Conservation (phyloP, 2,113 vertebrate species). For the Tylochromis polylepis region DNA sequence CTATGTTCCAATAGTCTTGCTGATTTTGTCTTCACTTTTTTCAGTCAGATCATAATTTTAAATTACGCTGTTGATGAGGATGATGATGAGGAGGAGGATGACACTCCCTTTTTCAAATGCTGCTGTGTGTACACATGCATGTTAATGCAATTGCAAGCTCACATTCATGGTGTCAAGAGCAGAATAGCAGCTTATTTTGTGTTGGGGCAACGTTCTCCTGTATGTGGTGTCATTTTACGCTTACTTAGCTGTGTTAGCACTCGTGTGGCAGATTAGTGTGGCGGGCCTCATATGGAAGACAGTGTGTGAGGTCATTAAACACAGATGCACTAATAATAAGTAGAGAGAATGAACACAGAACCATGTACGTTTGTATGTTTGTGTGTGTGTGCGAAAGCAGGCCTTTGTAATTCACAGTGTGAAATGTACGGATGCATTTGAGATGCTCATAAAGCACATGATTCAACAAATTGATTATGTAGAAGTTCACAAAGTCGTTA, state of each 20-base stretch:
- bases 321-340: background rate
- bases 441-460: background rate
- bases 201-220: background rate
- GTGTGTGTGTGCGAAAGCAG: background rate
- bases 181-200: background rate
- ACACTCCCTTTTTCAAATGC: background rate
- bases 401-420: background rate
- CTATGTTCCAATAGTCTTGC: background rate
- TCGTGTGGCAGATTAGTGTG: background rate
- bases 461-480: background rate
- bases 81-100: no score
- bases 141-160: background rate
- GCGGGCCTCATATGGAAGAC: background rate
- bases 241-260: conserved; percentile 16
- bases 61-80: background rate
- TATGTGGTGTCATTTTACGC: conserved; percentile 6
- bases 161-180: background rate
- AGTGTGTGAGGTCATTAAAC: conserved; percentile 19
- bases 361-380: background rate
- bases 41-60: background rate
- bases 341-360: background rate
- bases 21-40: background rate
- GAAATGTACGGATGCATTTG: background rate
- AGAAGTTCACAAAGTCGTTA: background rate
- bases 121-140: background rate